Percentiles rank a stretch among this genome's conserved stretches.
Evolutionary conservation across 2,888 invertebrate species (phyloP).

Genomic region (Vesta saturnalis): DNA sequence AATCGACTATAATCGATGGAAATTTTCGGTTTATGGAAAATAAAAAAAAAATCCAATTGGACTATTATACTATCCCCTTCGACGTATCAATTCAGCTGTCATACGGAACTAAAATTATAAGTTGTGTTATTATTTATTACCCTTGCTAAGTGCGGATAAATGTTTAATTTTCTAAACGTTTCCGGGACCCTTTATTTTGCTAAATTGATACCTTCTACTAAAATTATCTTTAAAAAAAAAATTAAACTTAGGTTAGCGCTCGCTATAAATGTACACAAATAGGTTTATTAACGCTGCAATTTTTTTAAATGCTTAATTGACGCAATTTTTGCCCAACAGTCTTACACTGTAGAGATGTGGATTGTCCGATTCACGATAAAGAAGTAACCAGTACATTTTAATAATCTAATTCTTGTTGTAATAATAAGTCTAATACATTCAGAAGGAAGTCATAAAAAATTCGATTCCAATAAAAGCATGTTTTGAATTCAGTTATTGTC

Average conservation of each 20-base stretch:
- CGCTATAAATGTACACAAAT: not conserved
- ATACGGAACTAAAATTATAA: slow-evolving; percentile 34
- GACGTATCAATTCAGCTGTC: slow-evolving; percentile 39
- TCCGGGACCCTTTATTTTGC: slow-evolving; percentile 25
- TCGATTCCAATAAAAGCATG: too few relatives aligned
- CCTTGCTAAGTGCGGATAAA: slow-evolving; percentile 32
- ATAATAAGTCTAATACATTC: too few relatives aligned
- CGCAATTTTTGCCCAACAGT: not conserved
- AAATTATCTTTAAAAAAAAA: not conserved
- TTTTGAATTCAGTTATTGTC: too few relatives aligned
- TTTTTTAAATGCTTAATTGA: slow-evolving; percentile 5
- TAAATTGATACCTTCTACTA: slow-evolving; percentile 16
- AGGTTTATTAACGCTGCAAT: not conserved
- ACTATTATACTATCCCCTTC: slow-evolving; percentile 29
- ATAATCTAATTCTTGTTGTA: too few relatives aligned
- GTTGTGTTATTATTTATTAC: slow-evolving; percentile 37
- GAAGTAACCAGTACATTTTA: too few relatives aligned
- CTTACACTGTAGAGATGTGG: not conserved
- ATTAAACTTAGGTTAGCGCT: not conserved
- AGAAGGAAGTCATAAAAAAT: too few relatives aligned
- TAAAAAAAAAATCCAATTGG: slow-evolving; percentile 2
- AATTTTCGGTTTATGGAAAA: not conserved
- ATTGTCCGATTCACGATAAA: too few relatives aligned
- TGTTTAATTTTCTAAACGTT: slow-evolving; percentile 35
- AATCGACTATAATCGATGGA: not conserved